Conservation (phyloP, 2,113 vertebrate species). For the Columba janthina region DNA sequence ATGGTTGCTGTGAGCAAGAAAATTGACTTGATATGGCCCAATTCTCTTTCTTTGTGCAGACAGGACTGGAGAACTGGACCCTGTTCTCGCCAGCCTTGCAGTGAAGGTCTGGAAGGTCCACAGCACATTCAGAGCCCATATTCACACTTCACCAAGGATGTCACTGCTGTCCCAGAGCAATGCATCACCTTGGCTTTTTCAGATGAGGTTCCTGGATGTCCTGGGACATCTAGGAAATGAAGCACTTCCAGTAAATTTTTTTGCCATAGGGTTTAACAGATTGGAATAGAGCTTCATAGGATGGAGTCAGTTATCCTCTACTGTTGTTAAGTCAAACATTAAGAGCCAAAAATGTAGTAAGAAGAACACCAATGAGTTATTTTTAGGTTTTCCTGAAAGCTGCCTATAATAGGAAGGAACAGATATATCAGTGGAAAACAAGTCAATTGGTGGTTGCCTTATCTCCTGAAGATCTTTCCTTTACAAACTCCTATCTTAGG, state of each 20-base stretch:
- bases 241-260: background rate
- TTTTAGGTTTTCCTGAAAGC: slow-evolving; percentile 22
- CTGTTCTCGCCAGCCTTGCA: background rate
- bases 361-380: background rate
- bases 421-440: background rate
- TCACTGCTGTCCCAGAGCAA: background rate
- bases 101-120: background rate
- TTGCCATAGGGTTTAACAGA: background rate
- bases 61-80: background rate
- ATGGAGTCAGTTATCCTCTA: background rate
- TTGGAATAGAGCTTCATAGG: background rate
- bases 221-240: background rate
- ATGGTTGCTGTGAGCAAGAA: background rate
- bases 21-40: background rate
- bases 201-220: background rate
- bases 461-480: background rate
- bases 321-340: background rate
- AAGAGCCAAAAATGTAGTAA: background rate
- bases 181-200: background rate
- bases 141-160: background rate
- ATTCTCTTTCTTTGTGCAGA: background rate
- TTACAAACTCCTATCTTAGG: background rate
- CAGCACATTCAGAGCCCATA: background rate
- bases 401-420: background rate
- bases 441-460: background rate